phyloP scores from a whole-genome alignment of 2,113 vertebrate species.

The Lepisosteus osseus region DNA sequence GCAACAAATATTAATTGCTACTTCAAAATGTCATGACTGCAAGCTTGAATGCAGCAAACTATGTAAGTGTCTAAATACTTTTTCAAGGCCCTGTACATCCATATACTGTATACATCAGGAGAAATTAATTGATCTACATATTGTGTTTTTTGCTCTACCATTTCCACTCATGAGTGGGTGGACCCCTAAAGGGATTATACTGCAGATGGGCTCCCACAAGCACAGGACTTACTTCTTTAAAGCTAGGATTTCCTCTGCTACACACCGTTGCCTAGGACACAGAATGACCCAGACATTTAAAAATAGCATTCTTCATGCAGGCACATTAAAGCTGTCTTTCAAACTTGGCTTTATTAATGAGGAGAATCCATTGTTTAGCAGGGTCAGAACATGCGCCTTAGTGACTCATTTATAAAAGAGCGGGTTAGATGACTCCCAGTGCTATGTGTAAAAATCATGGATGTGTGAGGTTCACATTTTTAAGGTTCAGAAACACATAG shows the following conservation, averaged over 20 bases:
- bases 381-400: neutral
- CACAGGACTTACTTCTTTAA: conserved; percentile 24
- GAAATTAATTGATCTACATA: conserved; percentile 20
- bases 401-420: conserved; percentile 25
- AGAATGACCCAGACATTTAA: conserved; percentile 51
- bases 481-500: too few species aligned
- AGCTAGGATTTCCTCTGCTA: conserved; percentile 45
- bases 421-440: too few species aligned
- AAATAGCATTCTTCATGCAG: conserved; percentile 50
- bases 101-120: neutral
- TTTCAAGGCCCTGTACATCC: neutral
- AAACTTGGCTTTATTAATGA: conserved; percentile 20
- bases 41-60: too few species aligned
- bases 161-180: conserved; percentile 21
- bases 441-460: too few species aligned
- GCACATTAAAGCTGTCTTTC: conserved; percentile 25
- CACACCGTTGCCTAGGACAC: conserved; percentile 67
- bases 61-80: too few species aligned
- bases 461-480: too few species aligned
- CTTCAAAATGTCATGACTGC: too few species aligned
- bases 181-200: conserved; percentile 11
- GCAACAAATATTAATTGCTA: too few species aligned
- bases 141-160: neutral
- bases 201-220: conserved; percentile 15
- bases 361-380: conserved; percentile 17